phyloP scores from a whole-genome alignment of 2,888 invertebrate genomes.

The Zelleria hepariella region DNA sequence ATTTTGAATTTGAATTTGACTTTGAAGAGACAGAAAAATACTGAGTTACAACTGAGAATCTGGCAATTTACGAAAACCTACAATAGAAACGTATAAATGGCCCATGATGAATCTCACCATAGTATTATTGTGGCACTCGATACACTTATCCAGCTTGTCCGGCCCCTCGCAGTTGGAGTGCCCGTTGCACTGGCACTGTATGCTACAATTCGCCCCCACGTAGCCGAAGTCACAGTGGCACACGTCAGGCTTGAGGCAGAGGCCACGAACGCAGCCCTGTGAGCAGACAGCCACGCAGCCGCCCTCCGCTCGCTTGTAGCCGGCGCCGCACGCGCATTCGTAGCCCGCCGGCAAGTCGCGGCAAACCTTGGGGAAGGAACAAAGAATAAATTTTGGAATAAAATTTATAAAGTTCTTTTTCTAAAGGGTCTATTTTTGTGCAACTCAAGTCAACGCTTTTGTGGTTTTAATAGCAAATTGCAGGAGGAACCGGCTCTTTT shows the following conservation, averaged over 20 bases:
- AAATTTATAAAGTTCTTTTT: no score
- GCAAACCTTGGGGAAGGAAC: slow-evolving; percentile 70
- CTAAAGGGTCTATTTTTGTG: no score
- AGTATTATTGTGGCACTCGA: slow-evolving; percentile 91
- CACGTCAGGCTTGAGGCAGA: slow-evolving; percentile 84
- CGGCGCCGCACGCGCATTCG: slow-evolving; percentile 86
- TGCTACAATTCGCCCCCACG: slow-evolving; percentile 94
- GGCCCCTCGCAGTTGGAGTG: slow-evolving; percentile 93
- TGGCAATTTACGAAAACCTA: no score
- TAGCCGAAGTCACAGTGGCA: slow-evolving; percentile 95
- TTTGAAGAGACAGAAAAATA: no score
- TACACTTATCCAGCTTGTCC: slow-evolving; percentile 84
- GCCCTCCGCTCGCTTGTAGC: slow-evolving; percentile 74
- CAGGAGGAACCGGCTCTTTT: no score
- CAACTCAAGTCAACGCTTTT: no score
- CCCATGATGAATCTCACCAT: slow-evolving; percentile 80
- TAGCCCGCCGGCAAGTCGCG: slow-evolving; percentile 86
- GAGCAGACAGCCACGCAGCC: slow-evolving; percentile 85
- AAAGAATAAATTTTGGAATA: no score
- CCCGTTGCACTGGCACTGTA: slow-evolving; percentile 95
- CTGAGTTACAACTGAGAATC: no score
- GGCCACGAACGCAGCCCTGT: slow-evolving; percentile 89
- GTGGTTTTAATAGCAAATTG: no score
- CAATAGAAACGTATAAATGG: background rate
- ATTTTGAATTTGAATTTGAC: no score